phyloP scores from a whole-genome alignment of 2,113 vertebrate species.

The Scartelaos histophorus region DNA sequence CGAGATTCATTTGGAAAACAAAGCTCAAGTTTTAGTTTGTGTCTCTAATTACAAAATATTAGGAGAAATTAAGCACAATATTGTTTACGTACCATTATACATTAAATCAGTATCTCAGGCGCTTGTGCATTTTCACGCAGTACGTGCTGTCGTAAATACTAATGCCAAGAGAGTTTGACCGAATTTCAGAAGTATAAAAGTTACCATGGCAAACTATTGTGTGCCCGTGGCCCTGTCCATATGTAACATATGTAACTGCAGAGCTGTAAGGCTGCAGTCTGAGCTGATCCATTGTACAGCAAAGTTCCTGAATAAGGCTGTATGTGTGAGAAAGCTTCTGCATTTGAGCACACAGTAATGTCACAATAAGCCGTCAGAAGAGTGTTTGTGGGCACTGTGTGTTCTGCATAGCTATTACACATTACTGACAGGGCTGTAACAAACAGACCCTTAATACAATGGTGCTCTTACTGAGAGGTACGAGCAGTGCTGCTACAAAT shows the following conservation, averaged over 20 bases:
- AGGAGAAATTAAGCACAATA: too few relatives aligned
- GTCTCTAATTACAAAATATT: too few relatives aligned
- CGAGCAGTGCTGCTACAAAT: slow-evolving; percentile 1
- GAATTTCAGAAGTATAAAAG: too few relatives aligned
- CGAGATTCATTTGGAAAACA: background rate
- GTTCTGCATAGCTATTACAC: slow-evolving; percentile 1
- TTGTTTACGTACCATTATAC: too few relatives aligned
- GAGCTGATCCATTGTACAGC: background rate
- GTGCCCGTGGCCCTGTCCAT: too few relatives aligned
- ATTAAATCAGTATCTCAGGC: too few relatives aligned
- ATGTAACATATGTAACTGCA: too few relatives aligned
- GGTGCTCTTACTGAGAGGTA: background rate
- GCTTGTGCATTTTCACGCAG: too few relatives aligned
- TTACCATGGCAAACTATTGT: too few relatives aligned
- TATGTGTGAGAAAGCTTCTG: background rate
- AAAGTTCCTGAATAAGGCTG: background rate
- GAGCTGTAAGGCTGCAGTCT: background rate
- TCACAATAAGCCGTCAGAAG: background rate
- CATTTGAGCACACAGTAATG: background rate
- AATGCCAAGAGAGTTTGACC: too few relatives aligned
- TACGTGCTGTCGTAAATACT: too few relatives aligned
- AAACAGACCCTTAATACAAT: background rate
- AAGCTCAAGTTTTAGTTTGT: too few relatives aligned
- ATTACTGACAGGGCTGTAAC: background rate
- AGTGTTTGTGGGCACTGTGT: background rate